These are phyloP conservation scores for Campodea augens DNA, from an alignment of 1,140 invertebrate genomes.

Conservation along the genomic window DNA sequence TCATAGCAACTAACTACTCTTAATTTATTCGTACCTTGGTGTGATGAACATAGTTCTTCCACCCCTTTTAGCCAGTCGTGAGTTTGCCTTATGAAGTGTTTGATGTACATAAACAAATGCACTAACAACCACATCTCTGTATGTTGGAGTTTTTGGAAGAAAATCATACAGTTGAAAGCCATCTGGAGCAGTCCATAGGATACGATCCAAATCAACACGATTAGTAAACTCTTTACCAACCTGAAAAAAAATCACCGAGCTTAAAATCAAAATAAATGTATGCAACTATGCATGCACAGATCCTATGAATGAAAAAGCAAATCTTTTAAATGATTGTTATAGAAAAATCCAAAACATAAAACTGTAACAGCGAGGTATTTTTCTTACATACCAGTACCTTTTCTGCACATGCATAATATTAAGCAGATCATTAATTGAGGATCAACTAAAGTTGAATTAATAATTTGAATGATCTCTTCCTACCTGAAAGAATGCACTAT, in stretches of 20 bases:
- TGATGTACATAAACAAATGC: slow-evolving; percentile 97
- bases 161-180: slow-evolving; percentile 69
- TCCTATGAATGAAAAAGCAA: too few species aligned
- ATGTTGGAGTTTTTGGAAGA: slow-evolving; percentile 50
- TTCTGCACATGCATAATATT: too few species aligned
- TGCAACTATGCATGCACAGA: too few species aligned
- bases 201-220: slow-evolving; percentile 60
- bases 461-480: too few species aligned
- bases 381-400: too few species aligned
- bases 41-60: slow-evolving; percentile 93
- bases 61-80: slow-evolving; percentile 68
- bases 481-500: slow-evolving; percentile 88
- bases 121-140: slow-evolving; percentile 91
- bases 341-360: too few species aligned
- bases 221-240: slow-evolving; percentile 75
- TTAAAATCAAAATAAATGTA: slow-evolving; percentile 5
- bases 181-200: slow-evolving; percentile 64
- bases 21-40: slow-evolving; percentile 38
- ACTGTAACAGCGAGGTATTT: too few species aligned
- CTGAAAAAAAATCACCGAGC: slow-evolving; percentile 26
- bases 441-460: too few species aligned
- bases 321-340: too few species aligned
- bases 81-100: slow-evolving; percentile 86
- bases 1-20: neutral
- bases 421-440: too few species aligned